These are phyloP conservation scores for Arion vulgaris DNA, from an alignment of 1,140 invertebrate species.

Conservation along the genomic window DNA sequence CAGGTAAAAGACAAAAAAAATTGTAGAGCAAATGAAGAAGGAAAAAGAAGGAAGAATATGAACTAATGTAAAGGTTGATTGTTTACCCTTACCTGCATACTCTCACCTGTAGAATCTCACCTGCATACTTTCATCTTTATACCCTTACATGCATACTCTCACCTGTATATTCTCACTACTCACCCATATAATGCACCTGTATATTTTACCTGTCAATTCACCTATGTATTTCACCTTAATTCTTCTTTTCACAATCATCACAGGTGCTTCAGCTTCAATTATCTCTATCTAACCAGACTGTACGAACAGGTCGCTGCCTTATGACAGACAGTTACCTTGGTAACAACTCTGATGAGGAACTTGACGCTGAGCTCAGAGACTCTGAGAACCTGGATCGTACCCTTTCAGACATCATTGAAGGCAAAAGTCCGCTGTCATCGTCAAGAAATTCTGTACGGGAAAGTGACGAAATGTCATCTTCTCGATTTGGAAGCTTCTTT, in stretches of 20 bases:
- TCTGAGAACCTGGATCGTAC: slow-evolving; percentile 65
- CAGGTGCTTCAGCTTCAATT: slow-evolving; percentile 68
- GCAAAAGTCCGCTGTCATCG: slow-evolving; percentile 40
- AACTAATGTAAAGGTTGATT: no score
- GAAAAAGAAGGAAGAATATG: no score
- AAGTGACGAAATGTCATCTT: neutral
- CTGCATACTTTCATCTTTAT: no score
- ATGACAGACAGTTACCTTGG: slow-evolving; percentile 48
- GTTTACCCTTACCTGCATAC: no score
- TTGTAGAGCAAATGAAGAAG: no score
- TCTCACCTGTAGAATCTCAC: no score
- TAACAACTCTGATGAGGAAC: slow-evolving; percentile 58
- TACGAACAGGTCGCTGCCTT: slow-evolving; percentile 19
- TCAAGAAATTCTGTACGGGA: slow-evolving; percentile 4
- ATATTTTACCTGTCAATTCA: no score
- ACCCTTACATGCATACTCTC: no score
- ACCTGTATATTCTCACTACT: no score
- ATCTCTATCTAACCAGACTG: slow-evolving; percentile 36
- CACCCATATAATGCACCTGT: no score
- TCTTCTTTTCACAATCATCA: neutral
- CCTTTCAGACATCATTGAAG: slow-evolving; percentile 67
- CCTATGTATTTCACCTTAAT: neutral
- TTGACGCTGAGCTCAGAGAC: slow-evolving; percentile 61
- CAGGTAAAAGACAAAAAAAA: no score
- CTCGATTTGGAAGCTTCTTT: neutral